These are phyloP conservation scores for Lasioglossum morio DNA, from an alignment of 2,888 invertebrate genomes.

Conservation along the genomic window DNA sequence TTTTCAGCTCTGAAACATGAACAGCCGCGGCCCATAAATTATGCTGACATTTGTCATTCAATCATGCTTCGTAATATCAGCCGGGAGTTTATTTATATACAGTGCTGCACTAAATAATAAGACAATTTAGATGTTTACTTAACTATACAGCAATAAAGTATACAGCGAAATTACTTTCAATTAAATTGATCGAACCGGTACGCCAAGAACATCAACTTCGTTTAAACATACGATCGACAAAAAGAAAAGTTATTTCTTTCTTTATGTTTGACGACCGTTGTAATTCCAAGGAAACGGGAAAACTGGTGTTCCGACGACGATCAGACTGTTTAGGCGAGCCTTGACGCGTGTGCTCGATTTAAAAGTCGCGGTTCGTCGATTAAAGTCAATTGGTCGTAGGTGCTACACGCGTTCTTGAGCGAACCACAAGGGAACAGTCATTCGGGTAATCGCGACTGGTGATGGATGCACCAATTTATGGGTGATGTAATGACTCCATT, in stretches of 20 bases:
- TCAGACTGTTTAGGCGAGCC: background rate
- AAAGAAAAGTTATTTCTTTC: no score
- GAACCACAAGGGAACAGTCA: conserved; percentile 15
- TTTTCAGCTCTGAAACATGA: conserved; percentile 1
- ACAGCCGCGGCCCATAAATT: conserved; percentile 71
- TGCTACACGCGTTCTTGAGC: conserved; percentile 42
- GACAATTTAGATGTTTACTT: no score
- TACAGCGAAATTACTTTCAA: no score
- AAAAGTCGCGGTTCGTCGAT: conserved; percentile 35
- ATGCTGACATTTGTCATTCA: conserved; percentile 73
- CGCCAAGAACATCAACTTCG: no score
- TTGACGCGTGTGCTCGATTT: background rate
- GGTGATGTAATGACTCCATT: conserved; percentile 45
- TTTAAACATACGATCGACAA: no score
- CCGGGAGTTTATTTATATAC: conserved; percentile 56
- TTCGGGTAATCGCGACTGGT: conserved; percentile 15
- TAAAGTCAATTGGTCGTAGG: conserved; percentile 60
- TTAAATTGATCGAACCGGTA: no score
- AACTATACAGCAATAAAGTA: no score
- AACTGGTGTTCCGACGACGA: conserved; percentile 8
- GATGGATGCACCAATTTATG: conserved; percentile 37
- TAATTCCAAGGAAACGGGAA: conserved; percentile 19
- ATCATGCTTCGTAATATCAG: conserved; percentile 68
- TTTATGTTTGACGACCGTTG: conserved; percentile 11
- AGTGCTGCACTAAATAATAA: no score